Evolutionary conservation across 2,888 invertebrate species (phyloP).

Genomic region (Loripinus fragilis): DNA sequence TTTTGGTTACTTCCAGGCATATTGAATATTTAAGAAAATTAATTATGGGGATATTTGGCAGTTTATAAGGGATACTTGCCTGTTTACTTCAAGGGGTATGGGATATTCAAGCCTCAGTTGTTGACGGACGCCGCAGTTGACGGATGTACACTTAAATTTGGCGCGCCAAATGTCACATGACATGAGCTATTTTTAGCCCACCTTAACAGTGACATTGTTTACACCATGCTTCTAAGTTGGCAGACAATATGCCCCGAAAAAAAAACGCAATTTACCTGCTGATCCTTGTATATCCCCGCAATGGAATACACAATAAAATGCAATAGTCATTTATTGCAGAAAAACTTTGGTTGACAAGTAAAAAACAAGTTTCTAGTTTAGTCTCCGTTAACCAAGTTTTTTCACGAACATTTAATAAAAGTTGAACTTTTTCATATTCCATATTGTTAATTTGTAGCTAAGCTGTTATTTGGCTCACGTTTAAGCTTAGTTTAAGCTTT

Average conservation of each 20-base stretch:
- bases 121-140: too few relatives aligned
- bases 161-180: constrained; percentile 11
- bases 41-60: too few relatives aligned
- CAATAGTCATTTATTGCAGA: background rate
- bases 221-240: background rate
- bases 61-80: too few relatives aligned
- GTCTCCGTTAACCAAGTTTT: background rate
- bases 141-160: background rate
- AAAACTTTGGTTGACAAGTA: background rate
- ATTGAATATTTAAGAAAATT: too few relatives aligned
- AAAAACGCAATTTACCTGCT: background rate
- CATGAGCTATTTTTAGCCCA: background rate
- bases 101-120: too few relatives aligned
- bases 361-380: background rate
- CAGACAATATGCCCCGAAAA: background rate
- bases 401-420: background rate
- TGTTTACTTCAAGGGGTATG: too few relatives aligned
- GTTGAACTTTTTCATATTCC: background rate
- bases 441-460: background rate
- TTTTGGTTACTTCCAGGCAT: too few relatives aligned
- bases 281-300: background rate
- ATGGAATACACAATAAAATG: background rate
- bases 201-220: background rate
- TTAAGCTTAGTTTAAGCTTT: background rate
- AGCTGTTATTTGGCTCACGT: background rate